Evolutionary conservation across 2,113 vertebrate species (phyloP), one percentile per base, ranked within the genome.

Genomic region (Crotalus viridis): DNA sequence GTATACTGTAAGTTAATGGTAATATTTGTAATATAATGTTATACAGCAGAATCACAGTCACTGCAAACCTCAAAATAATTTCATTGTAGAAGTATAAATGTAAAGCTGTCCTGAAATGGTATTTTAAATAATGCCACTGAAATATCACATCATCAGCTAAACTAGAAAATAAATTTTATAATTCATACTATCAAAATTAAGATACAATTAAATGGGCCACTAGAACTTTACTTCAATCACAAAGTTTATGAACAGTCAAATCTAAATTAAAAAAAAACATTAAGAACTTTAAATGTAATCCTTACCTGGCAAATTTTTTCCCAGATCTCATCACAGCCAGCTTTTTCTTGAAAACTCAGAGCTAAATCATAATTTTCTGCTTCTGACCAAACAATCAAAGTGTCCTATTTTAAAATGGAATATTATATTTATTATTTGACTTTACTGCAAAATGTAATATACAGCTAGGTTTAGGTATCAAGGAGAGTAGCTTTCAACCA

Each of bases 321-420:
- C 99, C 99, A 99, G 95, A 99, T 99, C 96, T 99, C 99, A 98
- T 99, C 99, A 94, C 99, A 99, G 94, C 99, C 99, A 94, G 99
- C 99, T 96, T 99, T 99, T 96, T 99, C 99, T 97, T 99, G 99
- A 97, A 99, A 99, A 97, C 99, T 99, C 95, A 99, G 97, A 91
- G 99, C 99, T 97, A 99, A 97, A 96, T 99, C 99, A 97, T 99
- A 99, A 97, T 99, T 99, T 95, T 99, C 99, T 92, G 99, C 99
- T 98, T 99, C 99, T 90, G 99, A 99, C 99, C 99, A 99, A 95
- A 99, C 99, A 97, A 99, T 99, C 96, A 99, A 97, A 8, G 99
- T 99, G 97, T 99, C 99, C 99, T 99, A 96, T 94, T 95, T 39
- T 94, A 94, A 95, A 94, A 57, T 28, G 28, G 94, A 95, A 91